Evolutionary conservation across 2,797 vertebrate species (phyloP), one percentile per base, ranked within the genome.

Genomic region (Hybognathus amarus): DNA sequence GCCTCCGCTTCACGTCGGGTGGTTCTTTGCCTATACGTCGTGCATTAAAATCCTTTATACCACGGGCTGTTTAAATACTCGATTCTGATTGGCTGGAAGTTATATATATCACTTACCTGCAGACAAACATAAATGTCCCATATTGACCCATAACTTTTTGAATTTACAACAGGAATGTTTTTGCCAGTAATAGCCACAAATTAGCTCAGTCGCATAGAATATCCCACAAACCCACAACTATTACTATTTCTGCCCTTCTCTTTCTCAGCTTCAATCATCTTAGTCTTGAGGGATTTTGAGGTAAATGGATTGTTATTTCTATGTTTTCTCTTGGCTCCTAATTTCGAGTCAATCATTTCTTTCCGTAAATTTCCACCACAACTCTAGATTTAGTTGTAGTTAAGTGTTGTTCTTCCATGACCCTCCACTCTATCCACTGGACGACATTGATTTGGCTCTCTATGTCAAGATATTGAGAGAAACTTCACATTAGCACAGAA

Each of bases 381-480:
- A 63, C 22, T 59, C 33, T 17, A 71, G 24, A 42, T 22, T 61
- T 50, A 70, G 56, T 73, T 17, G n/a, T 47, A 33, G 40, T 36
- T 33, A 47, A 66, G 77, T 64, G 33, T 56, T 76, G 22, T 78
- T 71, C n/a, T 68, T 40, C 9, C 47, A 24, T 59, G 42, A 69
- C 33, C 33, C 27, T 81, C 6, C 42, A 50, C 27, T 67, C 20
- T 64, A 24, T 33, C 40, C 15, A 9, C 18, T 70, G 50, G 45
- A 79, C 22, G 6, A 36, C n/a, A 52, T 33, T 76, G 45, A 66
- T 70, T 47, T 61, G 54, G n/a, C 38, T 80, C 56, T 77, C 67
- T 76, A n/a, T 63, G 69, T 85, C 77, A 73, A 77, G 33, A 64
- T 83, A 73, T 38, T 86, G 76, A 82, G 79, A 83, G 76, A 70